Evolutionary conservation across 1,140 invertebrate genomes (phyloP), one percentile per base, ranked within the genome.

Genomic region (Habropoda laboriosa): DNA sequence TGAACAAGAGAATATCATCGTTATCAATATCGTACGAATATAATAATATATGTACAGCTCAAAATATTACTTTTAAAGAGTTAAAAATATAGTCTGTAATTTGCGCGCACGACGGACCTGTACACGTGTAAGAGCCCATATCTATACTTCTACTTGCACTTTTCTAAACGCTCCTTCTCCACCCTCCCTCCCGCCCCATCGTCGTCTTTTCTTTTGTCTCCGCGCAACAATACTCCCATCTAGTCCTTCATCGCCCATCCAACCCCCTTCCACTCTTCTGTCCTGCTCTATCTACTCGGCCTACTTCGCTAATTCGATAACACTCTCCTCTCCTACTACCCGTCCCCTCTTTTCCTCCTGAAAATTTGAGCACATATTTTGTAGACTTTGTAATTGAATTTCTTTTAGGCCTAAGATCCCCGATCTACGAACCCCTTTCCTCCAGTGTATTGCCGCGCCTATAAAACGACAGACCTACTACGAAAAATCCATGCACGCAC

Each of bases 61-160:
- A 91, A 92, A 91, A 90, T 92, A 90, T 92, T 90, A 91, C 76
- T 89, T 92, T 92, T 91, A 91, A 91, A 93, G 90, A 93, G 89
- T 91, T 93, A 93, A 93, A 93, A 93, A 93, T 93, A 93, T 93
- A 93, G 87, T 92, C 86, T 91, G 88, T 90, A 91, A 90, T 92
- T 91, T 92, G 88, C 90, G 91, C 91, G 90, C 89, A 87, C 89
- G 89, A 90, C 90, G 89, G 90, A 92, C 87, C 89, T 92, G 86
- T 91, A 91, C 86, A 85, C 83, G 70, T 60, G 60, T 83, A 81
- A 81, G 68, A 85, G 80, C 79, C 82, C 82, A 85, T 82, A 82
- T 85, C 70, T 79, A 81, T n/a, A 71, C 83, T 79, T 83, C 72
- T 83, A 75, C 81, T 76, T 87, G 74, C 80, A 83, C 80, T 82